Evolutionary conservation across 2,888 invertebrate species (phyloP), one percentile per base, ranked within the genome.

Genomic region (Hirtodrosophila alboralis): DNA sequence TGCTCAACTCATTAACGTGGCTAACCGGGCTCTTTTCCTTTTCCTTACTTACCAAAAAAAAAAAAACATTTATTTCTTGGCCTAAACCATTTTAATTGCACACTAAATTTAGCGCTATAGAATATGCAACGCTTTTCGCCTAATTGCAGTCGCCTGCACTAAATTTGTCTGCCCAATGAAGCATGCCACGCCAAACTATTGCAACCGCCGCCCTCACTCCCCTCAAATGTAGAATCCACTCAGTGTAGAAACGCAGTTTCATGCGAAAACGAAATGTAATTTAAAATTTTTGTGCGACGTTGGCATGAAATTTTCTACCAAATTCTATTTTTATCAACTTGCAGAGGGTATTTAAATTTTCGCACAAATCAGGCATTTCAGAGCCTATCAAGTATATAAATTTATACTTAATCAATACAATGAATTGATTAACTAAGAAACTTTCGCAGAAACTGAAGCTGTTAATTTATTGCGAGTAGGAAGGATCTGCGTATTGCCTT

Each of bases 131-230:
- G 80, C 31, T 64, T 48, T 69, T 59, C 56, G 49, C 65, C 81
- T 84, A 84, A 84, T 79, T 79, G 79, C 84, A 70, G 56, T 52
- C 37, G 56, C 59, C 54, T 61, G 41, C 66, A 65, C 59, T 59
- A 73, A 59, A 76, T 71, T 63, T 47, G 40, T 37, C 38, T 54
- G 54, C 44, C 67, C 73, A 76, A 79, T 84, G 84, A 67, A 64
- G 65, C 84, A 47, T 64, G 56, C 28, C 44, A 53, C n/a, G n/a
- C n/a, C n/a, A n/a, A n/a, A n/a, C n/a, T n/a, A n/a, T n/a, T n/a
- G n/a, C n/a, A n/a, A n/a, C n/a, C n/a, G n/a, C n/a, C 59, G 47
- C 26, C 33, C 3, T 2, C 13, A 16, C 7, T 4, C 5, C 1
- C 10, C n/a, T 16, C 12, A 38, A 52, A 10, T 43, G 52, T 53